These are phyloP conservation scores for Pachyuromys duprasi DNA, from an alignment of 2,797 vertebrate genomes.

Conservation along the genomic window DNA sequence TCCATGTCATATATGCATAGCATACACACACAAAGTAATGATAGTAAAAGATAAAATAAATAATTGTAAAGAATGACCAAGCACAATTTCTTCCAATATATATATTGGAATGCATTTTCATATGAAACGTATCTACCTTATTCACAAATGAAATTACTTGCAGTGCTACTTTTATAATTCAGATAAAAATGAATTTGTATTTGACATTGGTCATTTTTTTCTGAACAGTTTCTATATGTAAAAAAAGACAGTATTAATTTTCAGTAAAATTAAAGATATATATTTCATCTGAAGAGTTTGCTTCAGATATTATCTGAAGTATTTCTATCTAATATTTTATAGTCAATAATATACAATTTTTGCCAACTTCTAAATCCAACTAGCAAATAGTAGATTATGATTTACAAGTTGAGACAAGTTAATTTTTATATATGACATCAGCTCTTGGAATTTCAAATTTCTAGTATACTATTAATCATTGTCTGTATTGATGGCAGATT, in stretches of 20 bases:
- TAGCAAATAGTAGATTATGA: not conserved
- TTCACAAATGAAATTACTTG: constrained; percentile 89
- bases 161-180: constrained; percentile 85
- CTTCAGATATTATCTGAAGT: not conserved
- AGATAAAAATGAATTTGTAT: constrained; percentile 87
- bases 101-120: constrained; percentile 65
- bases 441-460: not conserved
- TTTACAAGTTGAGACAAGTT: constrained; percentile 13
- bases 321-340: not conserved
- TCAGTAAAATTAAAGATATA: not conserved
- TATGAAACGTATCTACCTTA: constrained; percentile 82
- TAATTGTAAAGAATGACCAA: not conserved
- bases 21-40: not conserved
- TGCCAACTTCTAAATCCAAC: not conserved
- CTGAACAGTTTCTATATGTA: constrained; percentile 90
- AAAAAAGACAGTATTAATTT: constrained; percentile 61
- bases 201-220: constrained; percentile 91
- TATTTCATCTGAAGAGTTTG: not conserved
- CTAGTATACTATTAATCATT: not conserved
- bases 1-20: not conserved
- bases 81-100: not conserved
- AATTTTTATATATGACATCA: constrained; percentile 1
- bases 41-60: not conserved
- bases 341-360: not conserved
- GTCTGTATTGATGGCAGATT: not conserved